phyloP scores from a whole-genome alignment of 2,797 vertebrate genomes.

The Bucorvus abyssinicus region DNA sequence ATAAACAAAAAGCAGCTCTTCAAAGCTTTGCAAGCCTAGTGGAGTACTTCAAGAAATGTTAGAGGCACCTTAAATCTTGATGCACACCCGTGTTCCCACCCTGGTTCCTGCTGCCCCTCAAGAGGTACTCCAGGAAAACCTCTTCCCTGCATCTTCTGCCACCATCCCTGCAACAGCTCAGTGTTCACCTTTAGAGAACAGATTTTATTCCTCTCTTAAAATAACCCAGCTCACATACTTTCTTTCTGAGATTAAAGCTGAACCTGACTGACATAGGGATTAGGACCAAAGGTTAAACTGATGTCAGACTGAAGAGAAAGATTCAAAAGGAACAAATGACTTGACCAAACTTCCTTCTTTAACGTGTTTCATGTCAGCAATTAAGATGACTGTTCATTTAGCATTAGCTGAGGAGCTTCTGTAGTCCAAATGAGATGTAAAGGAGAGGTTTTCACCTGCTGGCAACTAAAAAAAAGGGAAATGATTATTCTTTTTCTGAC shows the following conservation, averaged over 20 bases:
- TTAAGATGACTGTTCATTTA: constrained; percentile 25
- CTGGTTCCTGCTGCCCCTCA: background rate
- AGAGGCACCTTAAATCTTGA: background rate
- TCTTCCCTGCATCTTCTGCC: background rate
- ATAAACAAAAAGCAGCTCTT: background rate
- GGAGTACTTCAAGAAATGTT: background rate
- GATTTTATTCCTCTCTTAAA: background rate
- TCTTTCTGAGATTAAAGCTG: constrained; percentile 13
- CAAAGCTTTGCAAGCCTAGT: background rate
- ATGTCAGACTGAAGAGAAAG: constrained; percentile 53
- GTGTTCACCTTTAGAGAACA: background rate
- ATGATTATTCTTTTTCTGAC: background rate
- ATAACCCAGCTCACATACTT: background rate
- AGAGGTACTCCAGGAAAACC: background rate
- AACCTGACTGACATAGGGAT: constrained; percentile 16
- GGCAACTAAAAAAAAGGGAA: background rate
- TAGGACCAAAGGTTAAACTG: constrained; percentile 56
- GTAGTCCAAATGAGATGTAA: constrained; percentile 16
- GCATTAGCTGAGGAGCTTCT: constrained; percentile 2
- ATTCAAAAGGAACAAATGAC: constrained; percentile 51
- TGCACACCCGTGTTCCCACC: background rate
- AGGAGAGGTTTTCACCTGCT: constrained; percentile 33
- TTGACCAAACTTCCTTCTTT: constrained; percentile 42
- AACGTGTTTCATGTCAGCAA: background rate
- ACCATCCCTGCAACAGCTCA: background rate